Base-by-base conservation (phyloP, 2,888 invertebrate genomes). In the Ischnus inquisitorius region DNA sequence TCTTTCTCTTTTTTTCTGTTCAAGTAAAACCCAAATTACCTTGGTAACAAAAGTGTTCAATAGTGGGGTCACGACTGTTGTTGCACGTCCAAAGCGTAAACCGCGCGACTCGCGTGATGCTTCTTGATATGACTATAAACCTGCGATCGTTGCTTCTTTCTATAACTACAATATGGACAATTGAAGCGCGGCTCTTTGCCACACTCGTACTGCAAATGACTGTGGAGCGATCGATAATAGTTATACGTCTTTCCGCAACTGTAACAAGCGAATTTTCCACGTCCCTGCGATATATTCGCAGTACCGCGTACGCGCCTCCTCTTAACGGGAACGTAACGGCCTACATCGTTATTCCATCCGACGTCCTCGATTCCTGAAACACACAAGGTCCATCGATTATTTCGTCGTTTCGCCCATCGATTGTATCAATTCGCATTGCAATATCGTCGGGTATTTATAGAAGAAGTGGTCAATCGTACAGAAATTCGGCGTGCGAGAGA, bases 171-270 rank as follows among this genome's bases (percentile, higher is more conserved):
- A 76, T 91, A 91, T 0, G 89, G 89, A 65, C 93, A 93, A 41
- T 87, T 88, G 83, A 92, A 93, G 28, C 92, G 87, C 0, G 93
- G 92, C 28, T 89, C 89, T 77, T 91, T 90, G 51, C 92, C 92
- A 80, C 93, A 93, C 82, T 94, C 94, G 86, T 92, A 92, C 48
- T 88, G 90, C 28, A 88, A 87, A 85, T 94, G 93, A 22, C 92
- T 83, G 75, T 77, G 67, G 10, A 83, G 68, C 60, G 83, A 83
- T 25, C 80, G 76, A 54, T 80, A 83, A 67, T 80, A 83, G 54
- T 72, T 80, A 79, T 79, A 84, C 34, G 57, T 74, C 64, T 78
- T 84, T 84, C 80, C 76, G 34, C 83, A 83, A 71, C 82, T 78
- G 72, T 79, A 83, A 86, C 91, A 90, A 43, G 34, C n/a, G 46